These are phyloP conservation scores for Disparrhopalites patrizii DNA, from an alignment of 2,888 invertebrate genomes.

Conservation along the genomic window DNA sequence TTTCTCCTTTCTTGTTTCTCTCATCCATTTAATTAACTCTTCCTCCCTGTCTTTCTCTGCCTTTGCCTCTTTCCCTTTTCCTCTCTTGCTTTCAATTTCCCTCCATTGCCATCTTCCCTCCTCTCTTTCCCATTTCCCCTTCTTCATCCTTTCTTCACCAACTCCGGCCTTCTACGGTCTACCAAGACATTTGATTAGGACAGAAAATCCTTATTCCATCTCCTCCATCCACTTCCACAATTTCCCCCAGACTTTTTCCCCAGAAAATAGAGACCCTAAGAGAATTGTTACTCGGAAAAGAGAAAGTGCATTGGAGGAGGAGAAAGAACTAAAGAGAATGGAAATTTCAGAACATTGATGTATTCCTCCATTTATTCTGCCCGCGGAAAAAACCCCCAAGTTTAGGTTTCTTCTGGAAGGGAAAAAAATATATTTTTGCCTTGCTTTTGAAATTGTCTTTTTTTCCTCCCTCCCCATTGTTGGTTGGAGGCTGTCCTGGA, in stretches of 20 bases:
- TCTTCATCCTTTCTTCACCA: no score
- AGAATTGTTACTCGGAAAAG: no score
- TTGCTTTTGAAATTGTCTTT: conserved; percentile 14
- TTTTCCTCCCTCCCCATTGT: no score
- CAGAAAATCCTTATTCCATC: no score
- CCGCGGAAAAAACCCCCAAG: conserved; percentile 10
- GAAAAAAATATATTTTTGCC: conserved; percentile 16
- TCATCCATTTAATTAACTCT: neutral
- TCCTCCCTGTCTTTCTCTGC: neutral
- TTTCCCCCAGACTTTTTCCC: no score
- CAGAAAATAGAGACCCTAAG: no score
- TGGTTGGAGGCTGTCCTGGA: neutral
- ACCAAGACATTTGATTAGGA: no score
- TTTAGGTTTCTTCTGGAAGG: conserved; percentile 23
- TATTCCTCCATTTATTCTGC: conserved; percentile 19
- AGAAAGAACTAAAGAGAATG: conserved; percentile 1
- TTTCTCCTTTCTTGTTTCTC: neutral
- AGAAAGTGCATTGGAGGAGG: neutral
- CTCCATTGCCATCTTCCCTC: no score
- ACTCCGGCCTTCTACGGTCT: no score
- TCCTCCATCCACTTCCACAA: no score
- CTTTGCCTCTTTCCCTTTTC: neutral
- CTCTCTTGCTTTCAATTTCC: neutral
- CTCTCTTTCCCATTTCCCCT: no score
- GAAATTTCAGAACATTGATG: conserved; percentile 2